Evolutionary conservation across 1,140 invertebrate species (phyloP), one percentile per base, ranked within the genome.

Genomic region (Rhynchophorus ferrugineus): DNA sequence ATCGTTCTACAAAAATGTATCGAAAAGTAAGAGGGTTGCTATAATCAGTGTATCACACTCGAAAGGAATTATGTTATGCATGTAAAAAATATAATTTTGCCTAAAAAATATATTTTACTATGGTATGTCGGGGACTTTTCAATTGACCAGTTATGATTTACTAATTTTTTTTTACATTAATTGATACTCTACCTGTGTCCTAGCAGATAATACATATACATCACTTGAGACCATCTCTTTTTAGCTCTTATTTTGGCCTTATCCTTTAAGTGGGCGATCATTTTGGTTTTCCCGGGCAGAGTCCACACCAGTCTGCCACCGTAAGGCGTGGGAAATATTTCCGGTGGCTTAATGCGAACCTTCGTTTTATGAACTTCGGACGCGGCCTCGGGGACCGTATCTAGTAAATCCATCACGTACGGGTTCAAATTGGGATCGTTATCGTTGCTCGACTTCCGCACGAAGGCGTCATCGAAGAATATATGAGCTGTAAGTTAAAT

Each of bases 151-250:
- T n/a, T n/a, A n/a, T n/a, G n/a, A n/a, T n/a, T n/a, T n/a, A n/a
- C n/a, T n/a, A n/a, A n/a, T n/a, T n/a, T n/a, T n/a, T n/a, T n/a
- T n/a, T n/a, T n/a, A n/a, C n/a, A n/a, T n/a, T 17, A 41, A 16
- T 41, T 6, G 13, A 41, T 19, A 41, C 2, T 42, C 54, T 54
- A 66, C 64, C 51, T 66, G 11, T 85, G 84, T 1, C 90, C 90
- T 14, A 95, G 73, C 11, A 95, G 72, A 63, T 93, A 95, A 71
- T 94, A 95, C 86, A 95, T 90, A 71, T 94, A 94, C 91, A 94
- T 93, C 3, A 91, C 87, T 70, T 86, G 83, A 49, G 84, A 86
- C 84, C 84, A 87, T 44, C 85, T 73, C 67, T 88, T 87, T 58
- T 87, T 83, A 64, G 91, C 84, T 39, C 91, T 73, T 50, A 95